Base-by-base conservation (phyloP, 2,888 invertebrate genomes). In the Allacma fusca region DNA sequence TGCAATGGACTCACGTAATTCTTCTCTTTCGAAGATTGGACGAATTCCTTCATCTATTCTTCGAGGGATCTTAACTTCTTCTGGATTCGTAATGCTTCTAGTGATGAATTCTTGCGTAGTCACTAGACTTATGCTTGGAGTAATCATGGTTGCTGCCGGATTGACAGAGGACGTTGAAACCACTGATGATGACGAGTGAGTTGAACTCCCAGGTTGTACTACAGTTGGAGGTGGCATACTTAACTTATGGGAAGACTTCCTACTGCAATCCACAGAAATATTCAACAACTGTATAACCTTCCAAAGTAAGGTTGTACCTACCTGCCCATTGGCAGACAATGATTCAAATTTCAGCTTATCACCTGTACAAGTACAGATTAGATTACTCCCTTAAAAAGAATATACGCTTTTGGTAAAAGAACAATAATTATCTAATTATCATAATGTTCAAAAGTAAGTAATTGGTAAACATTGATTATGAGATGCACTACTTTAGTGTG, bases 21-120 rank as follows among this genome's bases (percentile, higher is more conserved):
- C 84, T 12, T 79, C 81, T 24, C 84, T 71, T n/a, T 83, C 84
- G 78, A 84, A 84, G 43, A 84, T 82, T 21, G 82, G 81, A 21
- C 80, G 78, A 13, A 78, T 71, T 4, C 84, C 84, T 80, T 84
- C 84, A 23, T 76, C 75, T 2, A 79, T 64, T 5, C 84, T 73
- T 57, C 84, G 57, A 0, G 84, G 84, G 50, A 84, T 83, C 65
- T 79, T 83, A 0, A 84, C 83, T 64, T 81, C 81, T 24, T 83
- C 81, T 1, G 83, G 80, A 80, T 81, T 80, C 16, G 82, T 57
- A 44, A 84, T 83, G 12, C 78, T 77, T 34, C 84, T 78, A 13
- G 82, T 81, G 50, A 84, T 65, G 62, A 71, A 76, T 28, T 76
- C 76, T 28, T 76, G 76, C 1, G 76, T 59, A 43, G 5, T 44